These are phyloP conservation scores for Ormyrus labotus DNA, from an alignment of 2,888 invertebrate species.

Conservation along the genomic window DNA sequence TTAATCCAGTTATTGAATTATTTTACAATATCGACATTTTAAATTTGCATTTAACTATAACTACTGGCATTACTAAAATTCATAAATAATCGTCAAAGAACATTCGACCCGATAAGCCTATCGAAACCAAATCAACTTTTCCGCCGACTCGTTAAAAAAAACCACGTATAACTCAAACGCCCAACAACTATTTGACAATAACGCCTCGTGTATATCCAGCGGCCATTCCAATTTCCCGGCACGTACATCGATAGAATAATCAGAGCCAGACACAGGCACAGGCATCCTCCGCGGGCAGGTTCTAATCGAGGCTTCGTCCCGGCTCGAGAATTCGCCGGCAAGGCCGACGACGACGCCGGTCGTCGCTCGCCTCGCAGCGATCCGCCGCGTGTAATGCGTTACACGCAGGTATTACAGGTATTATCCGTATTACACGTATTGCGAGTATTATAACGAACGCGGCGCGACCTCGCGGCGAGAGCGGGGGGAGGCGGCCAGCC, in stretches of 20 bases:
- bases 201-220: too few relatives aligned
- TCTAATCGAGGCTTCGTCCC: constrained; percentile 25
- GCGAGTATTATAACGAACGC: constrained; percentile 71
- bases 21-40: too few relatives aligned
- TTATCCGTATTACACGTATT: constrained; percentile 73
- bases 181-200: too few relatives aligned
- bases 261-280: background rate
- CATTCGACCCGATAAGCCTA: too few relatives aligned
- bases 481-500: constrained; percentile 56
- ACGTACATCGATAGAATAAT: too few relatives aligned
- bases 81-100: too few relatives aligned
- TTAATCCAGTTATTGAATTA: background rate
- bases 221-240: too few relatives aligned
- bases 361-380: constrained; percentile 54
- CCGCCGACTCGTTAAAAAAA: too few relatives aligned
- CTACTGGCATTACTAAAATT: too few relatives aligned
- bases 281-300: constrained; percentile 5
- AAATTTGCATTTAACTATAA: too few relatives aligned
- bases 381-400: constrained; percentile 65
- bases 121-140: too few relatives aligned
- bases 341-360: constrained; percentile 60
- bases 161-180: too few relatives aligned
- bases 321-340: constrained; percentile 56
- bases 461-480: constrained; percentile 68
- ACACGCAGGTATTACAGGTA: constrained; percentile 71